A percentile compares a stretch with the other conserved stretches of the same genome.
These are phyloP conservation scores for Meloidogyne floridensis DNA, from an alignment of 1,140 invertebrate genomes.

Conservation along the genomic window DNA sequence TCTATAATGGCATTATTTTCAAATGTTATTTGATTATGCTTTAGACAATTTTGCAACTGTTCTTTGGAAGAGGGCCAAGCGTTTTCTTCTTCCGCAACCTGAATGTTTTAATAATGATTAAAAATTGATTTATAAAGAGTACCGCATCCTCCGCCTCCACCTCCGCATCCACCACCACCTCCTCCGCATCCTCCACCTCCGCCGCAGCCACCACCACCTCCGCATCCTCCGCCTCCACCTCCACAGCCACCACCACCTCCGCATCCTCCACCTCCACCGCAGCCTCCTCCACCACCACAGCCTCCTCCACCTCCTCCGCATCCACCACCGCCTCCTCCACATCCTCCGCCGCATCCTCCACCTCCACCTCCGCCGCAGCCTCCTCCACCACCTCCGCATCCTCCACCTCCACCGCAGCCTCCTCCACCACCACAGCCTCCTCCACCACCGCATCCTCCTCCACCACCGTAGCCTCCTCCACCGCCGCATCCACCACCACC, in stretches of 20 bases:
- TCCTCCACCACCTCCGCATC: not conserved
- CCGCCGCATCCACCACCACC: not conserved
- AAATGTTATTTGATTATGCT: not conserved
- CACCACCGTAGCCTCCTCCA: not conserved
- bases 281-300: constrained; percentile 11
- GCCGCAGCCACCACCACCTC: not conserved
- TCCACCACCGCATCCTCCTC: not conserved
- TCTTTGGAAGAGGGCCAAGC: constrained; percentile 19
- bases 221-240: not conserved
- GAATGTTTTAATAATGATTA: not conserved
- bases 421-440: not conserved
- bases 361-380: not conserved
- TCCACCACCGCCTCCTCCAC: not conserved
- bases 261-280: constrained; percentile 5
- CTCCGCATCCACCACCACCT: constrained; percentile 1
- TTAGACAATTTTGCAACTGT: constrained; percentile 18
- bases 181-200: constrained; percentile 7
- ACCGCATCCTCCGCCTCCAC: constrained; percentile 3
- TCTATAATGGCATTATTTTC: too few species aligned
- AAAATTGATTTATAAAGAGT: not conserved
- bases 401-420: not conserved
- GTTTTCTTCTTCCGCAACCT: constrained; percentile 23
- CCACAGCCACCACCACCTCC: too few species aligned
- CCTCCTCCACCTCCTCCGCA: not conserved
- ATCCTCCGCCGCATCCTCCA: not conserved